Evolutionary conservation across 2,888 invertebrate species (phyloP), one percentile per base, ranked within the genome.

Genomic region (Sclerodermus sp.): DNA sequence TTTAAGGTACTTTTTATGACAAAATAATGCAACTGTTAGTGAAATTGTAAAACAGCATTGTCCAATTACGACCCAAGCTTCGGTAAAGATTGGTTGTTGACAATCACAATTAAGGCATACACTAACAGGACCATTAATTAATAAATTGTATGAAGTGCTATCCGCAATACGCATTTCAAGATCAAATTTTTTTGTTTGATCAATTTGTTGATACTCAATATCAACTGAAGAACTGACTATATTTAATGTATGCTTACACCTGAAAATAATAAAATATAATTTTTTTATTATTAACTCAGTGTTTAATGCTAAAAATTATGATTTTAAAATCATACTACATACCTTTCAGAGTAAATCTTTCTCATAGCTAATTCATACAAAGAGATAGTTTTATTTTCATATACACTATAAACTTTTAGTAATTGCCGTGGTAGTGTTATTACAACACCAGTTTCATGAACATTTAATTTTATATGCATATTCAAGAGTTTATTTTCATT

Each of bases 401-500:
- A 29, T 31, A 61, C 23, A 40, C 55, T 57, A 42, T 72, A 62
- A 53, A 72, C 57, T 49, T 55, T 61, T 12, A 74, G 45, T 40
- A 75, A 54, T 53, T 74, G 75, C n/a, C 73, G 61, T 14, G 75
- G 75, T 48, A 75, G 62, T 54, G 69, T 67, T 31, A 75, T 64
- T 1, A 55, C 46, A 16, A 60, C 43, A 39, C 48, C 47, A 13
- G 40, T 45, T 42, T 45, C 37, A 42, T 55, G 56, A 49, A 71
- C 45, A 29, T 49, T 47, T 37, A 73, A 53, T 58, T 62, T 69
- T 42, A 63, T 62, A 45, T 65, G 63, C 42, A 51, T 58, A 42
- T 47, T 53, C 31, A 44, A 38, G 39, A 42, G 42, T 43, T 50
- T 42, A 36, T 50, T 53, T 8, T 57, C 42, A 17, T 29, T 50